Base-by-base conservation (phyloP, 2,888 invertebrate species). In the Druceiella hillmani region DNA sequence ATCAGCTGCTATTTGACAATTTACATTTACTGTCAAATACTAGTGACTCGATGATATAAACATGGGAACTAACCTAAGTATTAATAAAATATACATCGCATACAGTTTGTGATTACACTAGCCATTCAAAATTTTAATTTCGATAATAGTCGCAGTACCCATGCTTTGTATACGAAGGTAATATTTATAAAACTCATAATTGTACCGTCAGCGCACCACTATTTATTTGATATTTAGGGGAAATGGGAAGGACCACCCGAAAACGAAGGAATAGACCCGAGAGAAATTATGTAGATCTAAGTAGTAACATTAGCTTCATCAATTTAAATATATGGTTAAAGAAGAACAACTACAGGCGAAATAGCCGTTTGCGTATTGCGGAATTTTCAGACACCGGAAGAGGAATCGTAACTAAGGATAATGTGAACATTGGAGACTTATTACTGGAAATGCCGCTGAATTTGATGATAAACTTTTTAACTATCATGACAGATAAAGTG, bases 361-460 rank as follows among this genome's bases (percentile, higher is more conserved):
- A 73, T 28, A 68, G 70, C 10, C 68, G 74, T 42, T 58, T 86
- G 12, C 60, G 61, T 14, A 61, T 79, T n/a, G 69, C 74, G 4
- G 52, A 69, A 38, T 89, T 86, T 58, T 46, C 66, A 15, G 55
- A 64, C 6, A 87, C 87, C 3, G 89, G 88, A 5, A 74, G 90
- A 38, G 91, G 91, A 13, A 65, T 91, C 14, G 70, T 78, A 51
- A 78, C 85, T 0, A 76, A 73, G 51, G 66, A 60, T 48, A 60
- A 58, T 26, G 66, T 86, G 20, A 50, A 53, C 5, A 52, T 66
- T 14, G 78, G 78, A 33, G 79, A 82, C 50, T 65, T 72, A 46
- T 58, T 83, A 7, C 74, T 83, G 40, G 72, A 69, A 47, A 54
- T 83, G 39, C 83, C 83, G 2, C 55, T 75, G 15, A 62, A 74